Evolutionary conservation across 2,888 invertebrate species (phyloP), one percentile per base, ranked within the genome.

Genomic region (Spicauda simplicius): DNA sequence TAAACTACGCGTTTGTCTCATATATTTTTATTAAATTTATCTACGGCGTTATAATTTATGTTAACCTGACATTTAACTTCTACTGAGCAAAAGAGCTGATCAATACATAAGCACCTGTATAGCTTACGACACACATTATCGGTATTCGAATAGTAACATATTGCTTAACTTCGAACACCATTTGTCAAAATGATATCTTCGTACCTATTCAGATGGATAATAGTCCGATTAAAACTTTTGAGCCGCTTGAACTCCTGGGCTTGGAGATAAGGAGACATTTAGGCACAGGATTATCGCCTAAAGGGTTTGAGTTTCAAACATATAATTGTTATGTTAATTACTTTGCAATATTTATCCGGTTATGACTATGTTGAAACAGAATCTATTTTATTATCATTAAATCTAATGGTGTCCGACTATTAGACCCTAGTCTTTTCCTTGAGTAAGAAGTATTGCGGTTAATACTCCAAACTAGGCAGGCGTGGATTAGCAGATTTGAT

Each of bases 201-300:
- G 30, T 18, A 56, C 56, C 37, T 16, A 37, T 33, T 48, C 56
- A 11, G 16, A 12, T 33, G 37, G 8, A 33, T 37, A 56, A 56
- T 56, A 18, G 56, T 10, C 33, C 33, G 37, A 37, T 56, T 56
- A 56, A 56, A 56, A 58, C 25, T 58, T 48, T 58, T 48, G 25
- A 58, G 25, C 45, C 58, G n/a, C 45, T n/a, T 48, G 12, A 48
- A 48, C 45, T 45, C 10, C 25, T 20, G 14, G n/a, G 48, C 14
- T 20, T 7, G 19, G 57, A 58, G 58, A 58, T 58, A 58, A 58
- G 58, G 58, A 58, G 45, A 58, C 33, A 61, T 19, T 60, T 60
- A 52, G 52, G 33, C 33, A 60, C 18, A 19, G 61, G 61, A 61
- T 61, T 53, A 61, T 37, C 52, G 37, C 52, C 37, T n/a, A 12